Conservation (phyloP, 2,797 vertebrate genomes). For the Periparus ater region DNA sequence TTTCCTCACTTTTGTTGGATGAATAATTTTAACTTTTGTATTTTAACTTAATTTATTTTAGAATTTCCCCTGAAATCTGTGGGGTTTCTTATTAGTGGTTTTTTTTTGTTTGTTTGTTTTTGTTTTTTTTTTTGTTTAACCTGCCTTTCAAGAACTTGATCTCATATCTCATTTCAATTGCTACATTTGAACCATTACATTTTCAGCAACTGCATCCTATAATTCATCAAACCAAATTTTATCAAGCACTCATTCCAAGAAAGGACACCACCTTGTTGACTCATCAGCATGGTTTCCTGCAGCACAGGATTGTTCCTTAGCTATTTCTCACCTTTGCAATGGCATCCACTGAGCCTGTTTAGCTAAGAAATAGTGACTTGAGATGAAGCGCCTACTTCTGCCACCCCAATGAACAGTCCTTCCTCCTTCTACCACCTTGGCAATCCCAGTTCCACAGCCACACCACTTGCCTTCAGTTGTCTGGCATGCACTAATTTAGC, state of each 20-base stretch:
- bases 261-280: not conserved
- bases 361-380: not conserved
- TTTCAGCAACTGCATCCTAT: not conserved
- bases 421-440: not conserved
- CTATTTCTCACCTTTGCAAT: not conserved
- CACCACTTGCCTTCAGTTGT: not conserved
- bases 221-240: not conserved
- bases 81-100: not conserved
- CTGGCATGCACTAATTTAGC: not conserved
- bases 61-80: not conserved
- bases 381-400: not conserved
- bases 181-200: not conserved
- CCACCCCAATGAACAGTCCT: not conserved
- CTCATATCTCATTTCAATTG: not conserved
- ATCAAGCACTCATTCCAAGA: not conserved
- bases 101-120: not conserved
- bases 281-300: not conserved
- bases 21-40: not conserved
- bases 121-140: not conserved
- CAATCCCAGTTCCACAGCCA: not conserved
- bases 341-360: not conserved
- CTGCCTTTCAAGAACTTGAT: not conserved
- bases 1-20: not conserved
- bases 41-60: not conserved
- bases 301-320: not conserved